Conservation (phyloP, 2,888 invertebrate species). For the Cephus pygmeus region DNA sequence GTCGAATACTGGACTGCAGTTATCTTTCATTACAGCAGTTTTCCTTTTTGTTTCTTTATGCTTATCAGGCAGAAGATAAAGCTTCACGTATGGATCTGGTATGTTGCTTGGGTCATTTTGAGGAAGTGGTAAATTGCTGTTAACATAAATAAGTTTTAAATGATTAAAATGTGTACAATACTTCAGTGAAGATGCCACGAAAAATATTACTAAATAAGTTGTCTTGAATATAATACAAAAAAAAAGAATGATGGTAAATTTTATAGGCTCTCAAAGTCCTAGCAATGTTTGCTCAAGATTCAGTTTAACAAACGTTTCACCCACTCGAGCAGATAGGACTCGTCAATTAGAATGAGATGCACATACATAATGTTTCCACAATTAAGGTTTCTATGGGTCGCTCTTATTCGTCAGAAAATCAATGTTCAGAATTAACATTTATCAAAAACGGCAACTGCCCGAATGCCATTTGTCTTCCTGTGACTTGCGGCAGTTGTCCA, state of each 20-base stretch:
- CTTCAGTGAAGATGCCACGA: slow-evolving; percentile 14
- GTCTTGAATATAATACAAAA: background rate
- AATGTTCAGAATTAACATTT: too few species aligned
- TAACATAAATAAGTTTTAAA: slow-evolving; percentile 31
- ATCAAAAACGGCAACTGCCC: too few species aligned
- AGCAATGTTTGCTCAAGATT: background rate
- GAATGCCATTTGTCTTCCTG: too few species aligned
- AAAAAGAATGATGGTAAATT: too few species aligned
- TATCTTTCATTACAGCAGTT: slow-evolving; percentile 87
- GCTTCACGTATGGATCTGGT: slow-evolving; percentile 91
- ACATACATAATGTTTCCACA: background rate
- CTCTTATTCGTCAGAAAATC: too few species aligned
- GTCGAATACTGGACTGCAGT: slow-evolving; percentile 91
- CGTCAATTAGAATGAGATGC: background rate
- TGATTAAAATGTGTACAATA: slow-evolving; percentile 5
- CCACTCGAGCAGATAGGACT: background rate
- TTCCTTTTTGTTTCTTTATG: slow-evolving; percentile 89
- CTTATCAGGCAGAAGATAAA: slow-evolving; percentile 86
- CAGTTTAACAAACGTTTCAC: background rate
- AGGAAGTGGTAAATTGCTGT: slow-evolving; percentile 77
- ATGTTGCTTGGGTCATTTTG: slow-evolving; percentile 83
- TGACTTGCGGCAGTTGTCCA: too few species aligned
- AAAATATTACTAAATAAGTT: slow-evolving; percentile 11
- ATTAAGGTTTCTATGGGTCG: background rate
- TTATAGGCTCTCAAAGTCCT: background rate